Conservation (phyloP, 1,140 invertebrate species). For the Reticulitermes speratus region DNA sequence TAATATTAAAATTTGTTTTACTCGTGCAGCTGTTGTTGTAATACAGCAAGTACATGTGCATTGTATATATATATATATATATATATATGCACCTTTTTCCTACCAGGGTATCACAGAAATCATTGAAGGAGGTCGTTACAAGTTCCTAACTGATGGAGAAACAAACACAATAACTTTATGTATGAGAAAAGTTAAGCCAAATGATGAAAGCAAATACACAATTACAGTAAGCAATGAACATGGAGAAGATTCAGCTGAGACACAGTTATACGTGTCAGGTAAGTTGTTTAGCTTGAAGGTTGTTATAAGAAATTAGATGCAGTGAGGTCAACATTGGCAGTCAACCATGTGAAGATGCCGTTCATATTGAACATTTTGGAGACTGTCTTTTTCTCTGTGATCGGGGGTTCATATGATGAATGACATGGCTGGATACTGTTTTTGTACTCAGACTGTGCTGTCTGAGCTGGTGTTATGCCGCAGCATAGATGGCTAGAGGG, state of each 20-base stretch:
- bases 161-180: conserved; percentile 87
- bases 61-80: background rate
- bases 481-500: too few relatives aligned
- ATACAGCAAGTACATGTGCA: too few relatives aligned
- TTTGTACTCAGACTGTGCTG: too few relatives aligned
- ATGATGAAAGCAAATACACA: conserved; percentile 97
- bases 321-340: too few relatives aligned
- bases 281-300: conserved; percentile 36
- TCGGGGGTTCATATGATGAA: too few relatives aligned
- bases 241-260: conserved; percentile 92
- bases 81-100: background rate
- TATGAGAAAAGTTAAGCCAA: conserved; percentile 93
- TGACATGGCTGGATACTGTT: too few relatives aligned
- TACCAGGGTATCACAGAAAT: conserved; percentile 77
- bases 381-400: too few relatives aligned
- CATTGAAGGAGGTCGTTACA: conserved; percentile 89
- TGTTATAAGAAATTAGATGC: background rate
- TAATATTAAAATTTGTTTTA: too few relatives aligned
- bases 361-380: too few relatives aligned
- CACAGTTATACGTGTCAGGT: conserved; percentile 95
- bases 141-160: conserved; percentile 86
- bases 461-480: too few relatives aligned
- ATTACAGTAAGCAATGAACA: conserved; percentile 89
- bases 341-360: too few relatives aligned
- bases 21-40: too few relatives aligned